phyloP scores from a whole-genome alignment of 2,888 invertebrate species.

The Pristionchus maxplancki region DNA sequence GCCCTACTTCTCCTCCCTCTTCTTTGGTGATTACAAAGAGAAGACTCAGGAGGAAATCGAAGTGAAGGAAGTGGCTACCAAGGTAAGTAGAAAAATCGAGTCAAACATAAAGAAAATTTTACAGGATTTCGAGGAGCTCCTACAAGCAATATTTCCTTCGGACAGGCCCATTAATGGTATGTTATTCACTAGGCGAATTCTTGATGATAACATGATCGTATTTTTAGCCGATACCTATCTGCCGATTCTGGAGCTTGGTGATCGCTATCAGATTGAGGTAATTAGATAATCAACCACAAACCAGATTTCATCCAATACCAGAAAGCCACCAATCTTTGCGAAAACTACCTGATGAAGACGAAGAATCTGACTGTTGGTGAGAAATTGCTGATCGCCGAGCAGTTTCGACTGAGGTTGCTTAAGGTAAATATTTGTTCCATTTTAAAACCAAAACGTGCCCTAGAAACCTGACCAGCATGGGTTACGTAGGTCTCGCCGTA shows the following conservation, averaged over 20 bases:
- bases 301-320: not conserved
- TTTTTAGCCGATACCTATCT: not conserved
- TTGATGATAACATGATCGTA: not conserved
- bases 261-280: not conserved
- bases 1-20: not conserved
- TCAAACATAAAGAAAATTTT: not conserved
- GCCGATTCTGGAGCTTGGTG: not conserved
- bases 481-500: too few relatives aligned
- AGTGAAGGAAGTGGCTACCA: not conserved
- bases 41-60: not conserved
- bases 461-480: too few relatives aligned
- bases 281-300: not conserved
- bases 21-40: not conserved
- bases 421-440: not conserved
- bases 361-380: not conserved
- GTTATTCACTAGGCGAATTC: not conserved
- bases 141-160: not conserved
- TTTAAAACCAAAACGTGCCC: too few relatives aligned
- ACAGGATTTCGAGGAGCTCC: not conserved
- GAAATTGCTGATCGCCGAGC: not conserved
- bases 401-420: not conserved
- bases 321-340: not conserved
- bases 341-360: not conserved
- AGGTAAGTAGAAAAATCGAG: not conserved
- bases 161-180: not conserved